Conservation (phyloP, 2,888 invertebrate species). For the Deroplatys truncata region DNA sequence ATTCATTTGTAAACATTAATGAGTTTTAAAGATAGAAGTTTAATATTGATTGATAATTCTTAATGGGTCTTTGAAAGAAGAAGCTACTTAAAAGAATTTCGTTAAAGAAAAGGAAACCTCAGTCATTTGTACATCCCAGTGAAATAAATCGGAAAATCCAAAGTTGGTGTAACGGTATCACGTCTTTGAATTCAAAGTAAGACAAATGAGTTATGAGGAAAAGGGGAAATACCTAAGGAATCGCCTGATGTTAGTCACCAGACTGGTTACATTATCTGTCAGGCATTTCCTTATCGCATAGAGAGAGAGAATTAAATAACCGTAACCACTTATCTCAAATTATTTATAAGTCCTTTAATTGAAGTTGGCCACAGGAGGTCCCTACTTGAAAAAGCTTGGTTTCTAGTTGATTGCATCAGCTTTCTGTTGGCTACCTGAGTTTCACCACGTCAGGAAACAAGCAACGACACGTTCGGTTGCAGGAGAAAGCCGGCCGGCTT, state of each 20-base stretch:
- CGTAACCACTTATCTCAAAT: background rate
- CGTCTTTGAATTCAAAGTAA: no score
- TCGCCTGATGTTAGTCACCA: background rate
- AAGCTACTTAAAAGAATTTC: no score
- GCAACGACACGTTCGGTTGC: background rate
- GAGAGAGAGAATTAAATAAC: background rate
- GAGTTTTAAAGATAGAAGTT: no score
- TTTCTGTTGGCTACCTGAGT: background rate
- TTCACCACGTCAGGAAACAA: background rate
- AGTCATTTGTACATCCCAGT: no score
- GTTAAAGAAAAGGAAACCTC: no score
- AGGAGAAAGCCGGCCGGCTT: background rate
- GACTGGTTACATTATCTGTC: background rate
- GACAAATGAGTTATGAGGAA: background rate
- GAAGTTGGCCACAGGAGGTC: background rate
- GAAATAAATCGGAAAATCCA: no score
- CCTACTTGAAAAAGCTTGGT: background rate
- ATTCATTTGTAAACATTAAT: no score
- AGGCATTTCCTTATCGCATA: background rate
- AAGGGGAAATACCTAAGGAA: background rate
- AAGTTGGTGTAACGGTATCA: no score
- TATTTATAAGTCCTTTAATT: no score
- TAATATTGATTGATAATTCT: no score
- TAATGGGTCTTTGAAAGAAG: no score
- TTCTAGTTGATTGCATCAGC: background rate